Base-by-base conservation (phyloP, 2,888 invertebrate genomes). In the Cordilura impudica region DNA sequence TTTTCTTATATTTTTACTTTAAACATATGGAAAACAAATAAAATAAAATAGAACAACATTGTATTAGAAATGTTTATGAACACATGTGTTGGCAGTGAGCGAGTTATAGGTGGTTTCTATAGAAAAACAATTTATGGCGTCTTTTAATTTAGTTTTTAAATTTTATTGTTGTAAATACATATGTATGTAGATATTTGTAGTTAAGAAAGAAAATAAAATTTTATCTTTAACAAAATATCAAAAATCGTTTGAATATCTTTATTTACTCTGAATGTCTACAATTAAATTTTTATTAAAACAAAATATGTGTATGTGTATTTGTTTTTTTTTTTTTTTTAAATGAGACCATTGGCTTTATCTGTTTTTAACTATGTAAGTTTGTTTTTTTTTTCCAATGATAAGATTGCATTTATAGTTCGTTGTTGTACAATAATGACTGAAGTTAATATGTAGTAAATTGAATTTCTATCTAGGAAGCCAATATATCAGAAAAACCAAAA, bases 391-490 rank as follows among this genome's bases (percentile, higher is more conserved):
- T 73, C 51, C 29, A 6, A 66, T 14, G 77, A 77, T 72, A 77
- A 77, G 77, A 72, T 72, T 72, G 54, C 58, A 72, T 61, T 77
- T 72, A 72, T 77, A 35, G 54, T 45, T 26, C 53, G 3, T 23
- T 69, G 61, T 61, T 21, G 6, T 65, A 35, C 5, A 43, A 23
- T 60, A 74, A 35, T 47, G 69, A 23, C 47, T 75, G 61, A n/a
- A 56, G 14, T 39, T 14, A 47, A 66, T n/a, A 19, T 35, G 43
- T 35, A 58, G 35, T 39, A 60, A 69, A 31, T 53, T 29, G 19
- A 47, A 29, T 45, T 29, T 35, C 54, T 49, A 56, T 26, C 35
- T 39, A 21, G 54, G 14, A 54, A 23, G n/a, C n/a, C n/a, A n/a
- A 47, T 23, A 69, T 35, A 12, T 2, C 12, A 39, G n/a, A 70